Conservation (phyloP, 1,140 invertebrate species). For the Delia radicum region DNA sequence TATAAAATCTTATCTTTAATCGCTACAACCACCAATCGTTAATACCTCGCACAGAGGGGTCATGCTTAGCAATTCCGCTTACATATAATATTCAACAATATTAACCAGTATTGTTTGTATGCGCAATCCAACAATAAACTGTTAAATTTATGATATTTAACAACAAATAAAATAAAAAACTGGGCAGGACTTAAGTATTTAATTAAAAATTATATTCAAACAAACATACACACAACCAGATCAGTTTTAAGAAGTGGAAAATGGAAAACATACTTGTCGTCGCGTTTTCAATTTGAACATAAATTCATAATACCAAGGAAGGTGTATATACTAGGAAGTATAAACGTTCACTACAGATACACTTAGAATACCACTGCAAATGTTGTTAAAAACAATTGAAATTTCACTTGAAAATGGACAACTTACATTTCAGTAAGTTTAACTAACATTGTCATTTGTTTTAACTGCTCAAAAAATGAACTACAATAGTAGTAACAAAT, state of each 20-base stretch:
- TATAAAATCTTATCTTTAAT: not conserved
- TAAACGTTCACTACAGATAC: too few relatives aligned
- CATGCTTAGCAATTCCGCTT: not conserved
- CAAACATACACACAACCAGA: not conserved
- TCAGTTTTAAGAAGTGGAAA: not conserved
- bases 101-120: not conserved
- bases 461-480: too few relatives aligned
- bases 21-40: too few relatives aligned
- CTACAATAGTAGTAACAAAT: too few relatives aligned
- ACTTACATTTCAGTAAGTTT: too few relatives aligned
- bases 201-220: not conserved
- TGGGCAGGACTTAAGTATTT: constrained; percentile 2
- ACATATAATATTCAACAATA: not conserved
- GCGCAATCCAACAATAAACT: not conserved
- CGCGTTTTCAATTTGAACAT: constrained; percentile 14
- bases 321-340: too few relatives aligned
- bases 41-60: not conserved
- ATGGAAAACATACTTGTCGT: not conserved
- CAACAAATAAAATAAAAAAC: too few relatives aligned
- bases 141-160: not conserved
- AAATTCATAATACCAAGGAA: too few relatives aligned
- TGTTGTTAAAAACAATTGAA: too few relatives aligned
- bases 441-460: too few relatives aligned
- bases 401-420: too few relatives aligned
- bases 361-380: too few relatives aligned